Percentiles rank a stretch among this genome's conserved stretches.
Conservation (phyloP, 2,797 vertebrate species). For the Hemibagrus guttatus region DNA sequence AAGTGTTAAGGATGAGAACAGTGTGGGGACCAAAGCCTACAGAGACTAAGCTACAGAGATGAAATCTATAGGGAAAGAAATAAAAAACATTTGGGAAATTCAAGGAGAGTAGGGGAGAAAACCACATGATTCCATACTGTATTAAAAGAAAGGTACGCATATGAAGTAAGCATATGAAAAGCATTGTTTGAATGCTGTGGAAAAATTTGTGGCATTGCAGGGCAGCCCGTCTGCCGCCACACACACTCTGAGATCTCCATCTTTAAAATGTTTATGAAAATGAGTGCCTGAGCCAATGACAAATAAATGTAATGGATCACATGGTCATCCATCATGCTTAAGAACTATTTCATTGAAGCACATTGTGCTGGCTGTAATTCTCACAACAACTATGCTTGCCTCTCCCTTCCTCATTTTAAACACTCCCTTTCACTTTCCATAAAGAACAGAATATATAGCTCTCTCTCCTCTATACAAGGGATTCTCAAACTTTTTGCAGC, state of each 20-base stretch:
- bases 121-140: neutral
- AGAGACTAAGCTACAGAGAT: neutral
- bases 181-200: neutral
- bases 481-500: neutral
- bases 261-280: constrained; percentile 55
- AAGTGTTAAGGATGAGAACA: neutral
- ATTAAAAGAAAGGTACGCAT: neutral
- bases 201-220: neutral
- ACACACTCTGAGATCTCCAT: constrained; percentile 26
- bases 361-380: neutral
- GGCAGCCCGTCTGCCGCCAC: neutral
- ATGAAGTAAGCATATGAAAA: neutral
- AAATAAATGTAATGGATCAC: constrained; percentile 60
- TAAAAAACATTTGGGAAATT: neutral
- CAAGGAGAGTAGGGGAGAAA: neutral
- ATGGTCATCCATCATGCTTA: constrained; percentile 55
- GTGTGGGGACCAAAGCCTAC: neutral
- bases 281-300: constrained; percentile 44
- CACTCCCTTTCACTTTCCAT: neutral
- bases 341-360: constrained; percentile 54
- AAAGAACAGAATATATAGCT: neutral
- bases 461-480: neutral
- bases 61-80: neutral
- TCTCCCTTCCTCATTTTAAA: neutral
- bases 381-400: neutral